Conservation (phyloP, 2,797 vertebrate species). For the Arrhamphus sclerolepis region DNA sequence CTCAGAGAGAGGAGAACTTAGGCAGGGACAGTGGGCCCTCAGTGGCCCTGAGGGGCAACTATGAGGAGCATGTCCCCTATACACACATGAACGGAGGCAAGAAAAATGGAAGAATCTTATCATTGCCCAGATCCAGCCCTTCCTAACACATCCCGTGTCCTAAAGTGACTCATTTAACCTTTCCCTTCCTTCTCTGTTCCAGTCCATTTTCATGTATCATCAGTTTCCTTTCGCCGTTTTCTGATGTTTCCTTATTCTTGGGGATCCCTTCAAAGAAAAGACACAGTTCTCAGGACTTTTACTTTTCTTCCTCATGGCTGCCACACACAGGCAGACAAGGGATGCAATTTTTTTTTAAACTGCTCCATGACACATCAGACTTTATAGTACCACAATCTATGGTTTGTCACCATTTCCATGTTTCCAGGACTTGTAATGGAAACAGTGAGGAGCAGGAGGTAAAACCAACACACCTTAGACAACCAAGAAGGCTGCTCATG, state of each 20-base stretch:
- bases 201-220: slow-evolving; percentile 52
- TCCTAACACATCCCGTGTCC: slow-evolving; percentile 86
- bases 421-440: slow-evolving; percentile 77
- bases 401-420: slow-evolving; percentile 70
- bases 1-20: slow-evolving; percentile 86
- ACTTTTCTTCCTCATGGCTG: slow-evolving; percentile 76
- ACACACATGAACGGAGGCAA: slow-evolving; percentile 99
- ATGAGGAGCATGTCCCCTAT: slow-evolving; percentile 94
- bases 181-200: slow-evolving; percentile 49
- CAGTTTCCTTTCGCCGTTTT: slow-evolving; percentile 43
- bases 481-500: slow-evolving; percentile 82
- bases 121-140: slow-evolving; percentile 91
- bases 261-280: slow-evolving; percentile 73
- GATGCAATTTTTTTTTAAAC: slow-evolving; percentile 73
- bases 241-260: slow-evolving; percentile 71
- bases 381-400: slow-evolving; percentile 53
- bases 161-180: slow-evolving; percentile 53
- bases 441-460: slow-evolving; percentile 50
- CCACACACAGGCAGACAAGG: slow-evolving; percentile 76
- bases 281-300: slow-evolving; percentile 91
- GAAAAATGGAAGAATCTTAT: slow-evolving; percentile 93
- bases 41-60: slow-evolving; percentile 88
- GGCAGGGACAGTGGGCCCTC: slow-evolving; percentile 87
- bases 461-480: slow-evolving; percentile 82
- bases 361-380: slow-evolving; percentile 67